A percentile compares a stretch with the other conserved stretches of the same genome.
Evolutionary conservation across 1,140 invertebrate genomes (phyloP).

Genomic region (Drosophila nigromelanica): DNA sequence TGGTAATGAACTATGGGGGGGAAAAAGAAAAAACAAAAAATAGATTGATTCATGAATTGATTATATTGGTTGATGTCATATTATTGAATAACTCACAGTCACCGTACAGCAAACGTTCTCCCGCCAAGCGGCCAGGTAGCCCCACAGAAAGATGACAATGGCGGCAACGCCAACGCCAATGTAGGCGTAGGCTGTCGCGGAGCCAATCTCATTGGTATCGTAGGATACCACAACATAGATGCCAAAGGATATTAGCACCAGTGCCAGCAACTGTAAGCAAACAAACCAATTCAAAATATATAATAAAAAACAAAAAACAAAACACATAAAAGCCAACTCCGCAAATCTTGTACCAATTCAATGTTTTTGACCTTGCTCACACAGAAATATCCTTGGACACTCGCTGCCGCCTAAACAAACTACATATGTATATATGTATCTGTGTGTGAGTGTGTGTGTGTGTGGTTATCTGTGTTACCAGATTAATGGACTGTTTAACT

Average conservation of each 20-base stretch:
- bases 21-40: not conserved
- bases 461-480: constrained; percentile 2
- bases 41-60: constrained; percentile 1
- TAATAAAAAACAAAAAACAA: too few relatives aligned
- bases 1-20: constrained; percentile 61
- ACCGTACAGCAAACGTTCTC: constrained; percentile 78
- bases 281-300: not conserved
- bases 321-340: not conserved
- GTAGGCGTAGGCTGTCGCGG: constrained; percentile 39
- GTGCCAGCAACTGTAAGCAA: constrained; percentile 58
- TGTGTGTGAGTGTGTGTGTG: not conserved
- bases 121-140: constrained; percentile 67
- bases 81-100: constrained; percentile 52
- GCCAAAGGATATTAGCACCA: constrained; percentile 75
- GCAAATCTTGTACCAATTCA: constrained; percentile 16
- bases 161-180: constrained; percentile 52
- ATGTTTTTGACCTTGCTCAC: constrained; percentile 43
- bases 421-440: not conserved
- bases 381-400: not conserved
- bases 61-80: constrained; percentile 8
- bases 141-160: constrained; percentile 65
- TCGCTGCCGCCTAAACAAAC: too few relatives aligned
- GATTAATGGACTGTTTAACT: constrained; percentile 8
- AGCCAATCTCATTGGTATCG: constrained; percentile 51
- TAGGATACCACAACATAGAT: constrained; percentile 66